A percentile compares a stretch with the other conserved stretches of the same genome.
phyloP scores from a whole-genome alignment of 2,113 vertebrate species.

The Edolisoma coerulescens region DNA sequence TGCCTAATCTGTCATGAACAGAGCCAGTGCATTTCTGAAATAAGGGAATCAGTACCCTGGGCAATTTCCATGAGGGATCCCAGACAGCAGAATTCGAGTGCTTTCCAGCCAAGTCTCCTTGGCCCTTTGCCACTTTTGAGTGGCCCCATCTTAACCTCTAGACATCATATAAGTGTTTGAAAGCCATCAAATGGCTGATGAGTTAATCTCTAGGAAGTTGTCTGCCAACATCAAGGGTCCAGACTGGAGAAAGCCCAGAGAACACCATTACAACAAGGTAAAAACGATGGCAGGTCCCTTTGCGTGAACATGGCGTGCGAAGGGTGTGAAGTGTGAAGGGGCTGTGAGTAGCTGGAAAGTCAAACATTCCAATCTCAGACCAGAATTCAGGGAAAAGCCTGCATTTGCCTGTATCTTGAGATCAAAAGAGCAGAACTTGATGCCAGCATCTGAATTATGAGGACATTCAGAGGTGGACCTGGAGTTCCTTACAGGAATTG shows the following conservation, averaged over 20 bases:
- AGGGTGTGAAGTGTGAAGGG: not conserved
- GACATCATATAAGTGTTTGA: not conserved
- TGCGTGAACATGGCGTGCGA: accelerated
- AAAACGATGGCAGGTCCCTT: not conserved
- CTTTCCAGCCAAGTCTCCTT: not conserved
- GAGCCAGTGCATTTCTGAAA: not conserved
- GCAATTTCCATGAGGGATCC: not conserved
- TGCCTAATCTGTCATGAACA: not conserved
- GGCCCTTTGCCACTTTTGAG: not conserved
- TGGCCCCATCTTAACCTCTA: not conserved
- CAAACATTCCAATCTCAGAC: not conserved
- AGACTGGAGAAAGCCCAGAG: not conserved
- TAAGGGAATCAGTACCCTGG: not conserved
- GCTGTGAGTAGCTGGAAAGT: not conserved
- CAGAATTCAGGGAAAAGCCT: not conserved
- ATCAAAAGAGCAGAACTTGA: not conserved
- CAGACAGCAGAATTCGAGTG: not conserved
- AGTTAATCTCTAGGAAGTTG: not conserved
- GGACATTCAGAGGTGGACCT: not conserved
- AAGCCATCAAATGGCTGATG: not conserved
- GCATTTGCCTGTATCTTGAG: not conserved
- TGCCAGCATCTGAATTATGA: not conserved
- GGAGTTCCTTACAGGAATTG: not conserved
- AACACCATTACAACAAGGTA: not conserved
- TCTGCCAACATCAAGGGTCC: not conserved